Conservation (phyloP, 2,888 invertebrate genomes). For the Diarsia mendica region DNA sequence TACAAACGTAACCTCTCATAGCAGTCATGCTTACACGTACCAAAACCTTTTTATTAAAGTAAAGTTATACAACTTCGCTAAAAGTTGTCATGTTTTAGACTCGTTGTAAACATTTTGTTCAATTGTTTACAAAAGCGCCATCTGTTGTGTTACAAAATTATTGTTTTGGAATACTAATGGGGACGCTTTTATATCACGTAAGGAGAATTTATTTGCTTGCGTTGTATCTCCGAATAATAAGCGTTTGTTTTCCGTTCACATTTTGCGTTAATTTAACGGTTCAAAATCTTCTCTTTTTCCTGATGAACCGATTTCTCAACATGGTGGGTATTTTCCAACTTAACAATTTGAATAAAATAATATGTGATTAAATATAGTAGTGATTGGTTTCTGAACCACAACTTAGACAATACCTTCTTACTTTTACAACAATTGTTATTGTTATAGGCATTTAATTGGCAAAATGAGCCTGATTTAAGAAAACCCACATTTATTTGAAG, state of each 20-base stretch:
- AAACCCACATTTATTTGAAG: no score
- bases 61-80: constrained; percentile 15
- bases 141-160: constrained; percentile 41
- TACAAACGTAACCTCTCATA: background rate
- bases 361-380: background rate
- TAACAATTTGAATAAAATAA: no score
- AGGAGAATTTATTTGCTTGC: constrained; percentile 15
- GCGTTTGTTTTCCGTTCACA: background rate
- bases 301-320: background rate
- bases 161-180: constrained; percentile 46
- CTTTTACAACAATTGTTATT: background rate
- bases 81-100: constrained; percentile 17
- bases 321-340: background rate
- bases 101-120: constrained; percentile 22
- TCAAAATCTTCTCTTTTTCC: background rate
- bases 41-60: constrained; percentile 19
- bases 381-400: background rate
- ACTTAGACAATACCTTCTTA: background rate
- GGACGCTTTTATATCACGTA: constrained; percentile 21
- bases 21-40: constrained; percentile 5
- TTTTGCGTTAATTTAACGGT: background rate
- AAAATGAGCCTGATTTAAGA: no score
- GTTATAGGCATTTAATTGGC: no score
- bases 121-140: constrained; percentile 44
- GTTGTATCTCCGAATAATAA: background rate